Percentiles rank a stretch among this genome's conserved stretches.
Evolutionary conservation across 2,113 vertebrate genomes (phyloP).

Genomic region (Stigmatopora nigra): DNA sequence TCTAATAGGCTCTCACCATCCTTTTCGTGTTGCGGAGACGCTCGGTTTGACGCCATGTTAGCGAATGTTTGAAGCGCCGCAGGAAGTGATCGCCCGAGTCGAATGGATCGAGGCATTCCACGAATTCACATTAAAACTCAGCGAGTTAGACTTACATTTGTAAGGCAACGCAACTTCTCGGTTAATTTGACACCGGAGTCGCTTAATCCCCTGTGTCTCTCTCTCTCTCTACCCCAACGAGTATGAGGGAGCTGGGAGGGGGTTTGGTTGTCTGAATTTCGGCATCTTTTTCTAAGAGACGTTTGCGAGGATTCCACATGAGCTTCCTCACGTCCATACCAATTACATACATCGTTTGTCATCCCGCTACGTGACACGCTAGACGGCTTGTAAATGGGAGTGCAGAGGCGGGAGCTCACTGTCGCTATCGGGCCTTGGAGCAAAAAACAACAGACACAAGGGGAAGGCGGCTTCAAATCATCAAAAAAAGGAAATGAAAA

Average conservation of each 20-base stretch:
- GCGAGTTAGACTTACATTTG: background rate
- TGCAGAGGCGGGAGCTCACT: background rate
- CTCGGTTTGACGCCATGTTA: background rate
- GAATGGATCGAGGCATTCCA: background rate
- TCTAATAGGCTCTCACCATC: background rate
- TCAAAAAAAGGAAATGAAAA: conserved; percentile 7
- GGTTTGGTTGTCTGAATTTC: background rate
- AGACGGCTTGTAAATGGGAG: background rate
- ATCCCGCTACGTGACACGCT: background rate
- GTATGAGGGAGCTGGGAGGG: background rate
- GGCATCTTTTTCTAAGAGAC: background rate
- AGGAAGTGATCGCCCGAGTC: background rate
- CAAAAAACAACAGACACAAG: background rate
- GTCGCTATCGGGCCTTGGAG: background rate
- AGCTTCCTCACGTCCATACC: conserved; percentile 1
- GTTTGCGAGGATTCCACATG: background rate
- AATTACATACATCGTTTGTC: background rate
- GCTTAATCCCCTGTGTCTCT: background rate
- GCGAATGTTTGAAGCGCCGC: background rate
- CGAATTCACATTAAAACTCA: background rate
- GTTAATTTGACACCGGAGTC: conserved; percentile 1
- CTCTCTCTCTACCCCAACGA: background rate
- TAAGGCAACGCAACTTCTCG: background rate
- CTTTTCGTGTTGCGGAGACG: background rate
- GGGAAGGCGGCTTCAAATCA: background rate